Evolutionary conservation across 2,113 vertebrate genomes (phyloP).

Genomic region (Phasianus colchicus): DNA sequence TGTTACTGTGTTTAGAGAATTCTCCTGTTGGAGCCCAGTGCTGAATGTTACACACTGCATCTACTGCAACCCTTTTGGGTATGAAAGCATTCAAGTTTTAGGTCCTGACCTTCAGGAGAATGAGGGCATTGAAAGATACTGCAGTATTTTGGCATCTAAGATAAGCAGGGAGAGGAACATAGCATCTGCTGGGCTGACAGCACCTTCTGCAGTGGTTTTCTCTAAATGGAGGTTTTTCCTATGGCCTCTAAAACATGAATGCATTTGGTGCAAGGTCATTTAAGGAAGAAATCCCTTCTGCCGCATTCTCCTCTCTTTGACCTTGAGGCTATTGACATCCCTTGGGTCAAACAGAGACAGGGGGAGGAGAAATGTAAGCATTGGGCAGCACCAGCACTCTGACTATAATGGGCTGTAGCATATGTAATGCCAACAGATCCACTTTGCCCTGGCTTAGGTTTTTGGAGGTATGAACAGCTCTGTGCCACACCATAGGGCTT

Average conservation of each 20-base stretch:
- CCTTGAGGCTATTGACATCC: neutral
- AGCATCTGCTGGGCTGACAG: neutral
- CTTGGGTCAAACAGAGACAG: neutral
- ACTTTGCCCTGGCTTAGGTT: neutral
- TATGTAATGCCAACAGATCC: neutral
- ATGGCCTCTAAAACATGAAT: neutral
- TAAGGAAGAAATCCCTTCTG: neutral
- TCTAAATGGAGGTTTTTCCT: neutral
- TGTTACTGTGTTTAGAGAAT: neutral
- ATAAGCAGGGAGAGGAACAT: neutral
- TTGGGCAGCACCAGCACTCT: neutral
- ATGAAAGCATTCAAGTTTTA: neutral
- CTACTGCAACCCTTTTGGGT: neutral
- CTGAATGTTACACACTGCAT: accelerated
- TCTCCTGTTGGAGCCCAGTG: neutral
- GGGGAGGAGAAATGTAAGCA: neutral
- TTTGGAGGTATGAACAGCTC: neutral
- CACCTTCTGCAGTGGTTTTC: neutral
- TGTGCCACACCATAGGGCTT: accelerated
- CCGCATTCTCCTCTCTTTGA: neutral
- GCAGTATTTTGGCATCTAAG: neutral
- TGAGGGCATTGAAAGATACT: neutral
- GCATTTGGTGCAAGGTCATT: neutral
- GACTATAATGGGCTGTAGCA: neutral
- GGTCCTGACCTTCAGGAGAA: neutral